These are phyloP conservation scores for Mya arenaria DNA, from an alignment of 1,140 invertebrate species.

Conservation along the genomic window DNA sequence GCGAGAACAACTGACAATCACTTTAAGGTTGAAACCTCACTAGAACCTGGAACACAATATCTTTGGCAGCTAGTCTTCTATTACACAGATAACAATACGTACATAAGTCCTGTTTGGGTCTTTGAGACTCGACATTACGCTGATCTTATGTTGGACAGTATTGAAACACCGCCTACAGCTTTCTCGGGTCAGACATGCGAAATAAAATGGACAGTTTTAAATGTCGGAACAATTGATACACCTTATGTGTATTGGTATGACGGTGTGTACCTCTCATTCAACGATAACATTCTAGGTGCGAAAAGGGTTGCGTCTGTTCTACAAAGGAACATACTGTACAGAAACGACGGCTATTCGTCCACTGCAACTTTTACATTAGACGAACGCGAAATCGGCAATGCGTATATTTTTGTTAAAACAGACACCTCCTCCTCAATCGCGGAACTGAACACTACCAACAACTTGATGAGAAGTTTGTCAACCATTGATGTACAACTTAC, in stretches of 20 bases:
- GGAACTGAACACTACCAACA: not conserved
- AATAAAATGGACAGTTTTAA: constrained; percentile 19
- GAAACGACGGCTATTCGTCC: constrained; percentile 22
- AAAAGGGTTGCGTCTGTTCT: not conserved
- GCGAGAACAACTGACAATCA: not conserved
- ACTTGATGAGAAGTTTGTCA: not conserved
- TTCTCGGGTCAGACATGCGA: not conserved
- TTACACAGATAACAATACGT: not conserved
- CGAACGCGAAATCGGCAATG: not conserved
- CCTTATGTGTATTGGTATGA: not conserved
- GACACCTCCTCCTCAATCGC: not conserved
- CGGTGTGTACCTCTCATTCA: not conserved
- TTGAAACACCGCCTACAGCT: not conserved
- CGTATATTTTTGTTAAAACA: not conserved
- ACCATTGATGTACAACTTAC: constrained; percentile 6
- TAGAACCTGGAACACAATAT: not conserved
- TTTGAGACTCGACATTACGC: not conserved
- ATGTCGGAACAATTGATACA: not conserved
- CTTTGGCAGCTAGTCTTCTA: not conserved
- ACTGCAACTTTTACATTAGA: not conserved
- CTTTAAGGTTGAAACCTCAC: not conserved
- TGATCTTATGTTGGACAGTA: not conserved
- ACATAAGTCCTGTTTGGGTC: constrained; percentile 9
- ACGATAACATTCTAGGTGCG: not conserved
- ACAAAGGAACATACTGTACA: not conserved